Conservation (phyloP, 2,888 invertebrate species). For the Biston stratarius region DNA sequence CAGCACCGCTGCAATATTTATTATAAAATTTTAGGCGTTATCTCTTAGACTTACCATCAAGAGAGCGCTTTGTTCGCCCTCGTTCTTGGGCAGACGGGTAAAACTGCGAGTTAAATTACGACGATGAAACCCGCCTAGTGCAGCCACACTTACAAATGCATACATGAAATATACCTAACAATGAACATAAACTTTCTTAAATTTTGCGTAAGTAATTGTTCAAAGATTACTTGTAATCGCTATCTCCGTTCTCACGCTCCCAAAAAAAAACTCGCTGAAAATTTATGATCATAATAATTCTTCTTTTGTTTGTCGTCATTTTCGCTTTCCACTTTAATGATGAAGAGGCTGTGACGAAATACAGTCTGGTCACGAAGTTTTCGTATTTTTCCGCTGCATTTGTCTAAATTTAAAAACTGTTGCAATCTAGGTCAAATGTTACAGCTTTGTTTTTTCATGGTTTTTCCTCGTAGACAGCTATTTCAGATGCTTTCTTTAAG, state of each 20-base stretch:
- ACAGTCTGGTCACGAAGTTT: conserved; percentile 13
- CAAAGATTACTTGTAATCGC: neutral
- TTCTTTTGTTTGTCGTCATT: conserved; percentile 16
- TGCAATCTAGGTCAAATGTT: conserved; percentile 34
- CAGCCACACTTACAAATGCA: no score
- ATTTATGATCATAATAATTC: conserved; percentile 18
- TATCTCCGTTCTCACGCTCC: conserved; percentile 15
- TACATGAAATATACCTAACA: neutral
- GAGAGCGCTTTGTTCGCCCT: no score
- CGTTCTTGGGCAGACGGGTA: no score
- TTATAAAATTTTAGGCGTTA: no score
- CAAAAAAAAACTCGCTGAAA: conserved; percentile 7
- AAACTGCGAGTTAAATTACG: neutral
- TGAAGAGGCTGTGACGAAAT: conserved; percentile 16
- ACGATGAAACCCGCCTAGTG: no score
- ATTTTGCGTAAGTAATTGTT: neutral
- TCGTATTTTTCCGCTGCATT: conserved; percentile 44
- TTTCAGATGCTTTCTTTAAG: conserved; percentile 17
- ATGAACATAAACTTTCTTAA: neutral
- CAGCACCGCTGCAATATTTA: no score
- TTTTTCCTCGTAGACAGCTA: conserved; percentile 18
- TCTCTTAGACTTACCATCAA: no score
- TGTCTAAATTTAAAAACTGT: conserved; percentile 42
- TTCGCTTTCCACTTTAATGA: conserved; percentile 11
- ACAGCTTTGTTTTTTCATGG: conserved; percentile 29